Conservation (phyloP, 1,140 invertebrate species). For the Oppia nitens region DNA sequence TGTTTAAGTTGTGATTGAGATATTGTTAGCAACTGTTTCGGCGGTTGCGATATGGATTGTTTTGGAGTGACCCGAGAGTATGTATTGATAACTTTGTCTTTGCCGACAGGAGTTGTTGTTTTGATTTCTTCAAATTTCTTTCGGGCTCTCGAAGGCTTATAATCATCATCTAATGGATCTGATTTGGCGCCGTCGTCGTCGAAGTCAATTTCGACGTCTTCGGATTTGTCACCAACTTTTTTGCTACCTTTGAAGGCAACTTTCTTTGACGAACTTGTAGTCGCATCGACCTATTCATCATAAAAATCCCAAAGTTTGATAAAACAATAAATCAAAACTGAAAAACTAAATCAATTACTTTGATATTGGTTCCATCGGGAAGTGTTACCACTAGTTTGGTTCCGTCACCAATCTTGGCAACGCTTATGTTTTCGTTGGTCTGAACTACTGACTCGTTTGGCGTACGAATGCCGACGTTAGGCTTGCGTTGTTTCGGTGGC, state of each 20-base stretch:
- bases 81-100: not conserved
- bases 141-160: not conserved
- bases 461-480: not conserved
- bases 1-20: not conserved
- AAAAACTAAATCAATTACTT: not conserved
- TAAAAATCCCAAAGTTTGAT: not conserved
- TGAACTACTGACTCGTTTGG: not conserved
- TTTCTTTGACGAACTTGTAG: not conserved
- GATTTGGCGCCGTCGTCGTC: constrained; percentile 4
- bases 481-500: not conserved
- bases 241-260: not conserved
- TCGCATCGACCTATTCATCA: not conserved
- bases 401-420: not conserved
- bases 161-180: constrained; percentile 3
- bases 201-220: constrained; percentile 4
- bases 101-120: not conserved
- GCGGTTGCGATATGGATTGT: not conserved
- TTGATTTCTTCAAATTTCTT: not conserved
- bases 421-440: not conserved
- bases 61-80: not conserved
- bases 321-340: not conserved
- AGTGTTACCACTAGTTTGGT: constrained; percentile 9
- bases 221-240: not conserved
- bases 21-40: not conserved
- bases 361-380: constrained; percentile 10